These are phyloP conservation scores for Ligdia adustata DNA, from an alignment of 2,888 invertebrate genomes.

Conservation along the genomic window DNA sequence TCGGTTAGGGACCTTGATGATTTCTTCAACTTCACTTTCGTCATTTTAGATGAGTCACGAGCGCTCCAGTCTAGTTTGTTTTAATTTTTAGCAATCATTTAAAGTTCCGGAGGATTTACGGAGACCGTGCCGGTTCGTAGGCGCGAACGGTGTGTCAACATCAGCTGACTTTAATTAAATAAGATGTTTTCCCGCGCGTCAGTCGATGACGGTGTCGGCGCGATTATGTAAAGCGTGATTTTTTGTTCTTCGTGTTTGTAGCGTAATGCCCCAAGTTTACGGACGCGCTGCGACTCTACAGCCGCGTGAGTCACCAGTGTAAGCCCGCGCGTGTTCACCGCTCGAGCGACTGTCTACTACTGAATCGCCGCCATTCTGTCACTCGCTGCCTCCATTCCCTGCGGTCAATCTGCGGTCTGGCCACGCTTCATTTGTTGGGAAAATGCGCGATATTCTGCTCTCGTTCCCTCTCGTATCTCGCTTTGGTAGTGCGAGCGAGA, in stretches of 20 bases:
- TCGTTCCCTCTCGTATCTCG: conserved; percentile 49
- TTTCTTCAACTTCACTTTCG: conserved; percentile 81
- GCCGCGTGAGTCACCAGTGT: conserved; percentile 45
- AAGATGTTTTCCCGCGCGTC: conserved; percentile 64
- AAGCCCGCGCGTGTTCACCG: conserved; percentile 68
- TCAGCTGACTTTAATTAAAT: conserved; percentile 67
- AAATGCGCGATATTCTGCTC: conserved; percentile 71
- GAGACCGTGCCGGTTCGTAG: conserved; percentile 14
- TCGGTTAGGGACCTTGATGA: conserved; percentile 56
- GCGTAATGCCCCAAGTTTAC: conserved; percentile 52
- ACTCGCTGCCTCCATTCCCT: conserved; percentile 83
- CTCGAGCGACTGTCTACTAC: conserved; percentile 75
- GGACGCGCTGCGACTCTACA: neutral
- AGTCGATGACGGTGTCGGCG: conserved; percentile 35
- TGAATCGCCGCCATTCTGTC: conserved; percentile 82
- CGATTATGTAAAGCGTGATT: conserved; percentile 34
- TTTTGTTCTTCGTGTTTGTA: conserved; percentile 37
- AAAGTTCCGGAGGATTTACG: conserved; percentile 48
- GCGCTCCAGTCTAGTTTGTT: conserved; percentile 49
- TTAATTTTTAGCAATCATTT: conserved; percentile 55
- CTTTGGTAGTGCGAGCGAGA: conserved; percentile 56
- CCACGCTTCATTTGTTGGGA: conserved; percentile 84
- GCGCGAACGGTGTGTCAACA: conserved; percentile 55
- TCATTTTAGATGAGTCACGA: conserved; percentile 81
- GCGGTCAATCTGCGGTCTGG: conserved; percentile 84